A percentile compares a stretch with the other conserved stretches of the same genome.
These are phyloP conservation scores for Bungarus multicinctus DNA, from an alignment of 2,113 vertebrate genomes.

Conservation along the genomic window DNA sequence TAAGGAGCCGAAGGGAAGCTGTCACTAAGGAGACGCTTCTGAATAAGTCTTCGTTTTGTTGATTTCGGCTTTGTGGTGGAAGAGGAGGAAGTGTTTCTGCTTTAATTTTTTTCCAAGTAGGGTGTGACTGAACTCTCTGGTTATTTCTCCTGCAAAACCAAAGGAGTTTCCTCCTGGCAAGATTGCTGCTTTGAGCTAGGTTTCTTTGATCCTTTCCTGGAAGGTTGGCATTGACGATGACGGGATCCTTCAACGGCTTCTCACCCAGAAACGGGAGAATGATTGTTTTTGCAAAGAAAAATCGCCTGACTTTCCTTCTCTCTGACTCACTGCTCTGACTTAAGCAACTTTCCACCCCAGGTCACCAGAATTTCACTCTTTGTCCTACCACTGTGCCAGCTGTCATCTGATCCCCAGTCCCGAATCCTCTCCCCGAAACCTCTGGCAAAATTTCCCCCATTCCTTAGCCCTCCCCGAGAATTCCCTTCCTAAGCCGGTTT, in stretches of 20 bases:
- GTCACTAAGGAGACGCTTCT: background rate
- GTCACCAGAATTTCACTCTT: too few species aligned
- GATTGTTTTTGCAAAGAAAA: background rate
- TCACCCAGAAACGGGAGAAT: background rate
- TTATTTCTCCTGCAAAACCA: background rate
- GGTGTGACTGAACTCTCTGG: background rate
- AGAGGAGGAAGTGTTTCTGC: background rate
- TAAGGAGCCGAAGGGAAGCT: background rate
- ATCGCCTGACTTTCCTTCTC: background rate
- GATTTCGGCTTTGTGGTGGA: background rate
- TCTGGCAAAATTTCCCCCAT: background rate
- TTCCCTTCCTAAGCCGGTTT: background rate
- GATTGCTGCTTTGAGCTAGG: background rate
- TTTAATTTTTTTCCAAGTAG: background rate
- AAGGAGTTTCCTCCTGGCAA: background rate
- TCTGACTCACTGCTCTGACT: background rate
- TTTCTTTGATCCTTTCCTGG: background rate
- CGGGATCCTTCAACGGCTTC: background rate
- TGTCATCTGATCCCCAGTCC: background rate
- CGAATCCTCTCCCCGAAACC: fast-evolving
- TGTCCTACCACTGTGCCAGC: background rate
- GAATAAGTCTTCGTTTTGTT: background rate
- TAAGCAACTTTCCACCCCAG: background rate
- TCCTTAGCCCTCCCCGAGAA: background rate
- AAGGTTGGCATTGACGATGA: background rate